Percentiles rank a stretch among this genome's conserved stretches.
These are phyloP conservation scores for Euphonia xanthogaster DNA, from an alignment of 2,797 vertebrate genomes.

Conservation along the genomic window DNA sequence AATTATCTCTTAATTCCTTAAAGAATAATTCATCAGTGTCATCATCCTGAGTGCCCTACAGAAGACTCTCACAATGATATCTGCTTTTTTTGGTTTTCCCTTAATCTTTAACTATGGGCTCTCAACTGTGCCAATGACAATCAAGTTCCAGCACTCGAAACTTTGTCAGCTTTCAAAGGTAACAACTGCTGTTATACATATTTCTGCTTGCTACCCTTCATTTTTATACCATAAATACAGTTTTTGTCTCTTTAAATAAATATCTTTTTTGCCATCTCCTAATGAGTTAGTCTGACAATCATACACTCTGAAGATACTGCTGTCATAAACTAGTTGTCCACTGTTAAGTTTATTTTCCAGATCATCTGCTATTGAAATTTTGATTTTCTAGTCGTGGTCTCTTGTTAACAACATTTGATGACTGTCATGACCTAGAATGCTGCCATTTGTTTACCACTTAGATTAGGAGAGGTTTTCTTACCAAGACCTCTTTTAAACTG, in stretches of 20 bases:
- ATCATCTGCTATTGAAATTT: not conserved
- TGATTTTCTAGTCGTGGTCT: not conserved
- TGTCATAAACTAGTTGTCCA: not conserved
- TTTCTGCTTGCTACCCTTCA: not conserved
- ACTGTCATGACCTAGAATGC: not conserved
- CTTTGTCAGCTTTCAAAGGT: not conserved
- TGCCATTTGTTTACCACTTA: not conserved
- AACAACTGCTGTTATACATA: not conserved
- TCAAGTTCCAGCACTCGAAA: not conserved
- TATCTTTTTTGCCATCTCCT: not conserved
- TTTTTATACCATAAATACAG: not conserved
- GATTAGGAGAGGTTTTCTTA: not conserved
- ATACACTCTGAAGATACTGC: not conserved
- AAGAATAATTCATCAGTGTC: not conserved
- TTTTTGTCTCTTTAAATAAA: not conserved
- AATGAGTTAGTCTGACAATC: not conserved
- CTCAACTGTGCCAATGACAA: not conserved
- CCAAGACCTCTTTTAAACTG: not conserved
- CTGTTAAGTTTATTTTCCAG: not conserved
- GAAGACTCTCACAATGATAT: fast-evolving
- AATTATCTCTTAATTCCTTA: not conserved
- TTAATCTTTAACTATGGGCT: not conserved
- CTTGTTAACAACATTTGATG: not conserved
- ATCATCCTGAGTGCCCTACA: not conserved
- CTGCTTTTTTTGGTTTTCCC: not conserved